These are phyloP conservation scores for Hycleus phaleratus DNA, from an alignment of 1,140 invertebrate genomes.

Conservation along the genomic window DNA sequence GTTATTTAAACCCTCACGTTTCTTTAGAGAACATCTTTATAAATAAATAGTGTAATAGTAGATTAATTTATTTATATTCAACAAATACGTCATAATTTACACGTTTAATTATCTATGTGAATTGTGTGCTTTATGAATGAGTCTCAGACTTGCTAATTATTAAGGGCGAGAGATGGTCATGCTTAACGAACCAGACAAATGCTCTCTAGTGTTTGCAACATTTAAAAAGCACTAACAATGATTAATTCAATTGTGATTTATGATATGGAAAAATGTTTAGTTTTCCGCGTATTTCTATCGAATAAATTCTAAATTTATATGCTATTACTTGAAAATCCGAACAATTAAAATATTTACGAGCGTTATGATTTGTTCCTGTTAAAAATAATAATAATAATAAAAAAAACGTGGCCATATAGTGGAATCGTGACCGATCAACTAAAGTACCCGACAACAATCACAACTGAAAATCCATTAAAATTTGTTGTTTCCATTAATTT, in stretches of 20 bases:
- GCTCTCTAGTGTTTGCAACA: slow-evolving; percentile 8
- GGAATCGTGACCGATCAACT: too few relatives aligned
- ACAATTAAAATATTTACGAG: background rate
- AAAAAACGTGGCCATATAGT: background rate
- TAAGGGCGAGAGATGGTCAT: slow-evolving; percentile 14
- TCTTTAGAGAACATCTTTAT: too few relatives aligned
- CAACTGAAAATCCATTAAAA: too few relatives aligned
- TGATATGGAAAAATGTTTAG: background rate
- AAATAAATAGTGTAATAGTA: too few relatives aligned
- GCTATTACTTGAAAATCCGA: background rate
- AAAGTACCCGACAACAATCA: too few relatives aligned
- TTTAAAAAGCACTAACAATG: slow-evolving; percentile 10
- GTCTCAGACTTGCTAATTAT: slow-evolving; percentile 11
- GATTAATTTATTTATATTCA: too few relatives aligned
- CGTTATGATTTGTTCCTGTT: background rate
- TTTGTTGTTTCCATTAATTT: too few relatives aligned
- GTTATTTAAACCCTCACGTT: too few relatives aligned
- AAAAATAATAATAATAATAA: background rate
- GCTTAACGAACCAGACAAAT: slow-evolving; percentile 20
- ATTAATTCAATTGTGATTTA: slow-evolving; percentile 14
- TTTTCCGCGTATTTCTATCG: background rate
- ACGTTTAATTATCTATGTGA: too few relatives aligned
- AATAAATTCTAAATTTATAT: background rate
- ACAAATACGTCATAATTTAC: too few relatives aligned
- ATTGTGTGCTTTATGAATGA: slow-evolving; percentile 7